Evolutionary conservation across 2,888 invertebrate species (phyloP).

Genomic region (Criorhina ranunculi): DNA sequence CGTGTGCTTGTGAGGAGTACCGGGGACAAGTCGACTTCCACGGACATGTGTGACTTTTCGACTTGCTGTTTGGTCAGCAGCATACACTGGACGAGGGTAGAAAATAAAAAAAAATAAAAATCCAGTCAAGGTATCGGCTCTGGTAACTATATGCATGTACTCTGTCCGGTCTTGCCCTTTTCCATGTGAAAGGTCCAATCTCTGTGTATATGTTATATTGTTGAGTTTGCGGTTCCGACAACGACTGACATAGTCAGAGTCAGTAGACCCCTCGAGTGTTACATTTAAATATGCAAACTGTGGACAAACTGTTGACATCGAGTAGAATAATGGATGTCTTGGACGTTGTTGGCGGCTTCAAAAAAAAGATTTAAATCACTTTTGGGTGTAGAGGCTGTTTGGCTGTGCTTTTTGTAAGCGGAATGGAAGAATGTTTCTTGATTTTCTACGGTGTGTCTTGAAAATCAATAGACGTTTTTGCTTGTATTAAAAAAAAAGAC

Average conservation of each 20-base stretch:
- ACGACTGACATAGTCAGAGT: slow-evolving; percentile 63
- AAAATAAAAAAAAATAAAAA: slow-evolving; percentile 22
- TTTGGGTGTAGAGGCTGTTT: slow-evolving; percentile 30
- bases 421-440: too few species aligned
- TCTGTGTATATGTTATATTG: slow-evolving; percentile 51
- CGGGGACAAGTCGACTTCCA: slow-evolving; percentile 29
- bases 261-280: slow-evolving; percentile 66
- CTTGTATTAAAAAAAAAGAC: too few species aligned
- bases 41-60: slow-evolving; percentile 74
- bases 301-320: slow-evolving; percentile 77
- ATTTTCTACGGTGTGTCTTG: too few species aligned
- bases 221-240: slow-evolving; percentile 66
- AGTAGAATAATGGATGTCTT: slow-evolving; percentile 73
- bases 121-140: slow-evolving; percentile 56
- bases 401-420: not conserved
- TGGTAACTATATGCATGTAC: slow-evolving; percentile 48
- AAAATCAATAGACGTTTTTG: too few species aligned
- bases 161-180: slow-evolving; percentile 42
- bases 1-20: slow-evolving; percentile 29
- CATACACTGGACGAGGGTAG: slow-evolving; percentile 48
- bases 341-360: slow-evolving; percentile 55
- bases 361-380: slow-evolving; percentile 63
- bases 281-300: slow-evolving; percentile 77
- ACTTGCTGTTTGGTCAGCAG: slow-evolving; percentile 71
- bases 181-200: slow-evolving; percentile 60